Base-by-base conservation (phyloP, 2,888 invertebrate species). In the Hedychridium roseum region DNA sequence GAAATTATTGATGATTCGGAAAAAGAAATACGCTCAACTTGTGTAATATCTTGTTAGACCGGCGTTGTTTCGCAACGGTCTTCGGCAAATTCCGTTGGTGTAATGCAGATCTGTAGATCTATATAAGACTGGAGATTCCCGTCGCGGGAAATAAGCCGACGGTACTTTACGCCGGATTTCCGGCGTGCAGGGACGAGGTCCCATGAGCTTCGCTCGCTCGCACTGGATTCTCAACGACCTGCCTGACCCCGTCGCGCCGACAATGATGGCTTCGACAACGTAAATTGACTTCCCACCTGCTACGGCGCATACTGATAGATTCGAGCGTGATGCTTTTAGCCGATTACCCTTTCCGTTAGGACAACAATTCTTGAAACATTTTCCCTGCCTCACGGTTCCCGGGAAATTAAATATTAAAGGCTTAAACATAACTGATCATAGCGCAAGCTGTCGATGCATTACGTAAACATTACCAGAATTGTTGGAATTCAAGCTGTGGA, bases 231-330 rank as follows among this genome's bases (percentile, higher is more conserved):
- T n/a, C 15, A 2, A 18, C 37, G 12, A 15, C 23, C 6, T 15
- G 23, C 5, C 23, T 12, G 7, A 3, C 37, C n/a, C 37, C 40
- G 26, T 21, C 26, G 32, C 45, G 14, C 23, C 44, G 34, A 23
- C 47, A 27, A 40, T 46, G n/a, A n/a, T 50, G 43, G 30, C 42
- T 50, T 39, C 47, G 42, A 46, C 46, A 53, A 53, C 44, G 57
- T 36, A 57, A 57, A 57, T 57, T 57, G 57, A 40, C 53, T 50
- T 40, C 15, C 39, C 49, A 46, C 46, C 52, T 53, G 49, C 38
- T 38, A 43, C 57, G 37, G 32, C 39, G 40, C 41, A 43, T 38
- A 53, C 28, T 41, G 37, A 36, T 37, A 42, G n/a, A n/a, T n/a
- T n/a, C n/a, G n/a, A n/a, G n/a, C n/a, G n/a, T n/a, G n/a, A n/a